Evolutionary conservation across 2,888 invertebrate genomes (phyloP), one percentile per base, ranked within the genome.

Genomic region (Limnephilus rhombicus): DNA sequence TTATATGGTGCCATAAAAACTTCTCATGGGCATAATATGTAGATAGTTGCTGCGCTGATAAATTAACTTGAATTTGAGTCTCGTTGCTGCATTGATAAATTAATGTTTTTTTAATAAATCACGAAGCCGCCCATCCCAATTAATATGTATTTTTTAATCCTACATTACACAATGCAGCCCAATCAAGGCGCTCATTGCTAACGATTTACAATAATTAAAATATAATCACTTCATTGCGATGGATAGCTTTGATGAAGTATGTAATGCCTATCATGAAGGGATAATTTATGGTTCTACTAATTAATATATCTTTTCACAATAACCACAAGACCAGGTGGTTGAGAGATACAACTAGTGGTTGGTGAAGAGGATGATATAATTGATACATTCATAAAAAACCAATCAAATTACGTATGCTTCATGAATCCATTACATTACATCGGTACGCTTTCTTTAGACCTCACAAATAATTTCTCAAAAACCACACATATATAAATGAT

Each of bases 281-380:
- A 82, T 82, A 18, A 82, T 82, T 82, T 82, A 34, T 82, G 34
- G 34, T 82, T 82, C 34, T 31, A 31, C 82, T 15, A 82, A 82
- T 82, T 34, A 82, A 82, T 34, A 34, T 82, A 24, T 24, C n/a
- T 24, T 68, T 68, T 24, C 5, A 24, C 9, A 68, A 68, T 68
- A 68, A 68, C 68, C 68, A 68, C 68, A 24, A 24, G 24, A 68
- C 24, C 68, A 9, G 68, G 68, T 68, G 68, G 68, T 68, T n/a
- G 68, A 24, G 24, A 68, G 24, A 24, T 68, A 49, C n/a, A 68
- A 68, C 24, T 24, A 68, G 68, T 68, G 68, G 24, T 4, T 24
- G 18, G 68, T 68, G 68, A 24, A 9, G 68, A 24, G 0, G 7
- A 68, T 9, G 24, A 24, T 68, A 24, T 9, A 9, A 68, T 18